Conservation (phyloP, 2,797 vertebrate genomes). For the Myiothlypis chrysogaster region DNA sequence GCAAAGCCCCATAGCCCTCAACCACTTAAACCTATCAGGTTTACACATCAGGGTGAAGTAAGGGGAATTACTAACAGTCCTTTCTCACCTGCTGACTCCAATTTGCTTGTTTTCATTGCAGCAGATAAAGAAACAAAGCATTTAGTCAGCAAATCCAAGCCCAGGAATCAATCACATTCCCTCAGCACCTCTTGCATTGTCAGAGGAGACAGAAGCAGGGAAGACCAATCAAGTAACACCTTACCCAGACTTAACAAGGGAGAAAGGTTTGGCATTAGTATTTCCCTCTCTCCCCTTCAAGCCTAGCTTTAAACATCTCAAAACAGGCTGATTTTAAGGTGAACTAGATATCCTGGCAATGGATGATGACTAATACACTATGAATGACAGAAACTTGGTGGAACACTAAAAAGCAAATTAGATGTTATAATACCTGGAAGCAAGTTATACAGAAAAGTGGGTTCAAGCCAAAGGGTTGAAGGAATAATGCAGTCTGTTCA, state of each 20-base stretch:
- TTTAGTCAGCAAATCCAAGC: not conserved
- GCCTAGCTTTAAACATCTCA: not conserved
- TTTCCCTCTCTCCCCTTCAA: not conserved
- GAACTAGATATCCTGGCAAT: not conserved
- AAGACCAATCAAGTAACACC: not conserved
- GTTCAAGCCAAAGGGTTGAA: slow-evolving; percentile 19
- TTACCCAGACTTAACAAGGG: not conserved
- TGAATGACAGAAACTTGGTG: slow-evolving; percentile 49
- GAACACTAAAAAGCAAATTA: slow-evolving; percentile 19
- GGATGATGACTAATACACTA: slow-evolving; percentile 37
- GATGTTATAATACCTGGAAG: slow-evolving; percentile 6
- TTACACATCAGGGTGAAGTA: not conserved
- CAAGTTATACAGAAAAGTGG: not conserved
- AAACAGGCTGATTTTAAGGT: not conserved
- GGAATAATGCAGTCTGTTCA: slow-evolving; percentile 17
- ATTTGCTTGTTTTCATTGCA: not conserved
- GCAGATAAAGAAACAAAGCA: not conserved
- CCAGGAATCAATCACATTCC: not conserved
- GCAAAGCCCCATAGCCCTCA: not conserved
- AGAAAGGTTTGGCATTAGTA: not conserved
- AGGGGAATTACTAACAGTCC: not conserved
- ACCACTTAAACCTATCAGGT: not conserved
- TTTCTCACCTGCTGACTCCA: not conserved
- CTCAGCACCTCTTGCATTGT: not conserved
- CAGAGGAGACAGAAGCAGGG: not conserved